Percentiles rank a stretch among this genome's conserved stretches.
These are phyloP conservation scores for Pogonus chalceus DNA, from an alignment of 1,140 invertebrate genomes.

Conservation along the genomic window DNA sequence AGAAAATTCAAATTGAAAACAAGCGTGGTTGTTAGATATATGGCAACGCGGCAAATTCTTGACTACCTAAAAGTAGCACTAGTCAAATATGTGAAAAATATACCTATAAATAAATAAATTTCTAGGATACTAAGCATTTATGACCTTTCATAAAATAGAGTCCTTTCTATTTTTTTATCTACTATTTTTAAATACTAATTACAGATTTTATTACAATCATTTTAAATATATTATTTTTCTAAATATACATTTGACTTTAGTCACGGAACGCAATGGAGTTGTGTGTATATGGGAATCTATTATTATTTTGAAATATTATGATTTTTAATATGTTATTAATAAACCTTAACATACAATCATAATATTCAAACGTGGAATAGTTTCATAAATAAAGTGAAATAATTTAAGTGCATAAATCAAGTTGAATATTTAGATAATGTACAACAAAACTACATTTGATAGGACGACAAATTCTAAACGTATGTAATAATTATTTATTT, in stretches of 20 bases:
- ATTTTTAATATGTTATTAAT: neutral
- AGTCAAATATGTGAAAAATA: slow-evolving; percentile 18
- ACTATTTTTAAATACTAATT: neutral
- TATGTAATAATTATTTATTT: neutral
- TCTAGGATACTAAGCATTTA: neutral
- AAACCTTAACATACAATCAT: neutral
- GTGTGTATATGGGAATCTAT: slow-evolving; percentile 19
- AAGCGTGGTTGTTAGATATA: slow-evolving; percentile 20
- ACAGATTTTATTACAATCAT: neutral
- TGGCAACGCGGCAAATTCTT: slow-evolving; percentile 28
- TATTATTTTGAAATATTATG: slow-evolving; percentile 5
- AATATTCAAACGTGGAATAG: neutral
- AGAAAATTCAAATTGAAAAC: neutral
- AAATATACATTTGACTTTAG: slow-evolving; percentile 22
- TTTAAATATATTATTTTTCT: neutral
- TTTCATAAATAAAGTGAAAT: neutral
- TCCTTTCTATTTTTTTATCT: neutral
- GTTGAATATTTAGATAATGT: neutral
- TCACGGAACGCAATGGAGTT: slow-evolving; percentile 32
- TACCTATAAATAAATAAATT: slow-evolving; percentile 1
- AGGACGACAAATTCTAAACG: neutral
- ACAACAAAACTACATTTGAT: neutral
- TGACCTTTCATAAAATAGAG: slow-evolving; percentile 2
- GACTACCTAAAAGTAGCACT: slow-evolving; percentile 9
- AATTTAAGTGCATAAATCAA: neutral